Base-by-base conservation (phyloP, 1,140 invertebrate genomes). In the Tetragonula clypearis region DNA sequence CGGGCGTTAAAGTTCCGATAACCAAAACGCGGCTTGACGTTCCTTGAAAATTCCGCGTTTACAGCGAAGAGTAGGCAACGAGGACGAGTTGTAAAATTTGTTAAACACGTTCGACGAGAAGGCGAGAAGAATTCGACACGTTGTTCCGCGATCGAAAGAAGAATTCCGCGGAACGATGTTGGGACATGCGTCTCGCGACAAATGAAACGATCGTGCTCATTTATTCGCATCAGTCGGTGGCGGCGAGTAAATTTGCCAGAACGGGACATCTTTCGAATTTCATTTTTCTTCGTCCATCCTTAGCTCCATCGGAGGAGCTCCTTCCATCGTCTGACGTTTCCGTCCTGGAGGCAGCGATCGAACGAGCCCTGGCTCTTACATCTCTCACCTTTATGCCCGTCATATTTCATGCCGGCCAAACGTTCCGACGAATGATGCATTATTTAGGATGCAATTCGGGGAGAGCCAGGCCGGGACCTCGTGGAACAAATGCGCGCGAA, bases 371-470 rank as follows among this genome's bases (percentile, higher is more conserved):
- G 60, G 60, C 69, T 79, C 79, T 88, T 90, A 90, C 66, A 90
- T 90, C 41, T 49, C 41, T 49, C 89, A 90, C 81, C 86, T 90
- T 90, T 90, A 90, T 88, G 79, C 82, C 53, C 84, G 21, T 72
- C 80, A 88, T 90, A 85, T 90, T 90, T 90, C 87, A 86, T 11
- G 41, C 78, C 62, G 80, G 69, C 87, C 89, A 88, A 88, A 90
- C 79, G 82, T 82, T 74, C 88, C 88, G 78, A 86, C 84, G 89
- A 90, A 90, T 85, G 87, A 90, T 90, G 84, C 88, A 90, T 90
- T 88, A 90, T 90, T 90, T 90, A 90, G 84, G 79, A 77, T 68
- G 88, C 87, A 90, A 90, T 90, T 90, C 79, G 62, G 77, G 66
- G 49, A 82, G 68, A 85, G 81, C 69, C 81, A 23, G 55, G 66